phyloP scores from a whole-genome alignment of 2,888 invertebrate genomes.

The Abrostola tripartita region DNA sequence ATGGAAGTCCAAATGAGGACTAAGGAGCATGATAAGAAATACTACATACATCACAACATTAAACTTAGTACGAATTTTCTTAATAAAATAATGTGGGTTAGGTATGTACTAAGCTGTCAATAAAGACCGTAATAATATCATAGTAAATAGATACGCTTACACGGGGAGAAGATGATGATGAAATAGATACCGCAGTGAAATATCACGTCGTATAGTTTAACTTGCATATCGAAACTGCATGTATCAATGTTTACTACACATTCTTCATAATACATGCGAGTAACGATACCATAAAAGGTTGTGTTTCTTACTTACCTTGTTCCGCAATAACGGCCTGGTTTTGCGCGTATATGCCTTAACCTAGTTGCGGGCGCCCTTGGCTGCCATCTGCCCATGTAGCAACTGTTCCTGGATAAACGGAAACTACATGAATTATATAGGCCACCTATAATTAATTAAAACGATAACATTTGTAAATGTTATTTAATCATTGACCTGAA shows the following conservation, averaged over 20 bases:
- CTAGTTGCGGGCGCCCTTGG: constrained; percentile 77
- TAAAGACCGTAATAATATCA: too few relatives aligned
- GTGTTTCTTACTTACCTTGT: constrained; percentile 81
- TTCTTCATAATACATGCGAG: constrained; percentile 62
- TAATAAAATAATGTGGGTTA: too few relatives aligned
- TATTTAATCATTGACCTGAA: too few relatives aligned
- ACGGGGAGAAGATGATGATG: too few relatives aligned
- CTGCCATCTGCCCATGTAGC: constrained; percentile 69
- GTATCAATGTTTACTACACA: constrained; percentile 70
- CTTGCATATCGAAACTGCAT: constrained; percentile 53
- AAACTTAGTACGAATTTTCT: too few relatives aligned
- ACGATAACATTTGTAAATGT: too few relatives aligned
- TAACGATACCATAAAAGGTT: constrained; percentile 67
- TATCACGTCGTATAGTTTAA: constrained; percentile 37
- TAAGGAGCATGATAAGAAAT: too few relatives aligned
- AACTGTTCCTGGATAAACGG: constrained; percentile 64
- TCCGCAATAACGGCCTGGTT: constrained; percentile 77
- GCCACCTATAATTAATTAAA: not conserved
- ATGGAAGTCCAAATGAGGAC: too few relatives aligned
- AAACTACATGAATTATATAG: constrained; percentile 10
- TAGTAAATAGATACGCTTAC: too few relatives aligned
- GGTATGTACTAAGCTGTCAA: too few relatives aligned
- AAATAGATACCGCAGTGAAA: too few relatives aligned
- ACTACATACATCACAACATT: too few relatives aligned
- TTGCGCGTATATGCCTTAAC: constrained; percentile 73